A percentile compares a stretch with the other conserved stretches of the same genome.
Conservation (phyloP, 2,113 vertebrate species). For the Etia nguti region DNA sequence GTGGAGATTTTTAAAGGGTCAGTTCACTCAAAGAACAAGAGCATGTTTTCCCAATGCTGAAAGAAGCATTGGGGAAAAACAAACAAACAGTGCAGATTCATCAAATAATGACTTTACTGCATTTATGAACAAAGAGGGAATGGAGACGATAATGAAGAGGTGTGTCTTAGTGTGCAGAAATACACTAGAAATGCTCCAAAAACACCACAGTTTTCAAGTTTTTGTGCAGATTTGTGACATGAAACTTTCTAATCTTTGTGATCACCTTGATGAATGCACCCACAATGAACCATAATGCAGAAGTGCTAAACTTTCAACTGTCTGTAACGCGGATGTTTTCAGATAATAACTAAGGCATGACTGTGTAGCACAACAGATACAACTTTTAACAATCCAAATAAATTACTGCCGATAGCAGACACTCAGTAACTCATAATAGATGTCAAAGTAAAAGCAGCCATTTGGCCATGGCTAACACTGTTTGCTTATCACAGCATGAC, state of each 20-base stretch:
- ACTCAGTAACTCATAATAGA: neutral
- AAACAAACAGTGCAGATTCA: neutral
- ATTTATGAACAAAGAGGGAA: neutral
- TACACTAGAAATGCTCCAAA: neutral
- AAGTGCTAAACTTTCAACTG: neutral
- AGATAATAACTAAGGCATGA: neutral
- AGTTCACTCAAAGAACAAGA: neutral
- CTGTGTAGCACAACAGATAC: neutral
- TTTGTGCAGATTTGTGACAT: neutral
- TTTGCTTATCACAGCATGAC: neutral
- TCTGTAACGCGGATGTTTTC: neutral
- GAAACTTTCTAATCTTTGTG: neutral
- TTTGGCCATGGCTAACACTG: neutral
- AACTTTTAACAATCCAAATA: neutral
- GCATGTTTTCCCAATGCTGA: neutral
- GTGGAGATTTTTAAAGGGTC: constrained; percentile 1
- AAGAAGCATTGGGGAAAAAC: neutral
- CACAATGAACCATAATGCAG: fast-evolving
- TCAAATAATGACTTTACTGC: neutral
- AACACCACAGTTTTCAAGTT: neutral
- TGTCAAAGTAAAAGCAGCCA: neutral
- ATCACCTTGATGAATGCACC: neutral
- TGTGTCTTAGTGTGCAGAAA: neutral
- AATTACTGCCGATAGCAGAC: neutral
- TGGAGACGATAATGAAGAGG: neutral